These are phyloP conservation scores for Calameuta pallipes DNA, from an alignment of 2,888 invertebrate species.

Conservation along the genomic window DNA sequence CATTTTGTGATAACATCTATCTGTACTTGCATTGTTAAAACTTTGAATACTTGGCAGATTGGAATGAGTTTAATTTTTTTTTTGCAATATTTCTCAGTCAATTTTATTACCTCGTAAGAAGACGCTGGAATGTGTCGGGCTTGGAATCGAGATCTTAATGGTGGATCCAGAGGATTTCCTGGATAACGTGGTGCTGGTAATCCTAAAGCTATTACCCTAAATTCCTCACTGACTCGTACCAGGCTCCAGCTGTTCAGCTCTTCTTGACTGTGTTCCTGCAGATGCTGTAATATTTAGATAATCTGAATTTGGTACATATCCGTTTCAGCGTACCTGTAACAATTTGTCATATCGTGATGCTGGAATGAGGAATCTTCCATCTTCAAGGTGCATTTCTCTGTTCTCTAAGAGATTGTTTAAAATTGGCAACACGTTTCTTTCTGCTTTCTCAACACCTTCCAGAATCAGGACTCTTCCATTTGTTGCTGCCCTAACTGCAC, in stretches of 20 bases:
- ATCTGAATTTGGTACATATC: not conserved
- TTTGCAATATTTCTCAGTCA: not conserved
- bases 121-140: conserved; percentile 82
- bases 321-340: conserved; percentile 72
- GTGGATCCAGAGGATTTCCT: conserved; percentile 96
- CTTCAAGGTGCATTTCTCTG: conserved; percentile 98
- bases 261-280: conserved; percentile 80
- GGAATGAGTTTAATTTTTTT: not conserved
- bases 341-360: conserved; percentile 91
- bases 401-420: conserved; percentile 97
- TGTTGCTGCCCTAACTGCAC: conserved; percentile 92
- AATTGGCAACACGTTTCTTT: conserved; percentile 95
- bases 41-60: not conserved
- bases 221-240: conserved; percentile 92
- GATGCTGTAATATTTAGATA: not conserved
- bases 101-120: conserved; percentile 73
- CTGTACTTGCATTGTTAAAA: not conserved
- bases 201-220: conserved; percentile 93
- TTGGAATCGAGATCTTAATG: conserved; percentile 93
- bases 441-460: conserved; percentile 98
- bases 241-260: conserved; percentile 88
- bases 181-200: conserved; percentile 88
- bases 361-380: conserved; percentile 92
- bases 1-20: not conserved
- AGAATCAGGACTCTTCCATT: conserved; percentile 89